phyloP scores from a whole-genome alignment of 2,888 invertebrate genomes.

The Melinopterus prodromus region DNA sequence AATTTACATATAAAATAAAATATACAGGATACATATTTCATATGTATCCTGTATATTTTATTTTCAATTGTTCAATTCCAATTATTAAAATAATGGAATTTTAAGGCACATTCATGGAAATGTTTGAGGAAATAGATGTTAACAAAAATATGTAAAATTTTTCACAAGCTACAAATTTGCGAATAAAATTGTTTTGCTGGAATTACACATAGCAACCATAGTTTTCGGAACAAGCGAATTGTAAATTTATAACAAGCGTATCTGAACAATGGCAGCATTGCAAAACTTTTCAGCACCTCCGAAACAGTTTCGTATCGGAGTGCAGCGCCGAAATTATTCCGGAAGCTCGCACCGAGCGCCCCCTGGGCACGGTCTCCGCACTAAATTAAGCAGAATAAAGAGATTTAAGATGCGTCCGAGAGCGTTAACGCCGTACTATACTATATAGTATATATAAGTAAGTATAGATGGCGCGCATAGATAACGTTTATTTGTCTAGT shows the following conservation, averaged over 20 bases:
- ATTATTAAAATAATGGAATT: too few relatives aligned
- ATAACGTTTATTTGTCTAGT: constrained; percentile 43
- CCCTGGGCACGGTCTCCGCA: neutral
- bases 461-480: neutral
- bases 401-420: neutral
- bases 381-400: constrained; percentile 4
- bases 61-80: too few relatives aligned
- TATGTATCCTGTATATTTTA: too few relatives aligned
- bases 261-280: neutral
- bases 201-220: neutral
- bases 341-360: neutral
- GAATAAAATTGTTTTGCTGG: neutral
- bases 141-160: neutral
- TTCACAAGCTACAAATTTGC: neutral
- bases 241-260: constrained; percentile 4
- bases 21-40: too few relatives aligned
- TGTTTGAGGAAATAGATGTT: too few relatives aligned
- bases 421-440: neutral
- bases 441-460: neutral
- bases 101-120: too few relatives aligned
- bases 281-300: neutral
- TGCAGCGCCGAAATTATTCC: constrained; percentile 4
- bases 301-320: neutral
- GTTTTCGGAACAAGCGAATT: neutral
- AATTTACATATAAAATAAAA: too few relatives aligned